Evolutionary conservation across 2,797 vertebrate genomes (phyloP).

Genomic region (Pygocentrus nattereri): DNA sequence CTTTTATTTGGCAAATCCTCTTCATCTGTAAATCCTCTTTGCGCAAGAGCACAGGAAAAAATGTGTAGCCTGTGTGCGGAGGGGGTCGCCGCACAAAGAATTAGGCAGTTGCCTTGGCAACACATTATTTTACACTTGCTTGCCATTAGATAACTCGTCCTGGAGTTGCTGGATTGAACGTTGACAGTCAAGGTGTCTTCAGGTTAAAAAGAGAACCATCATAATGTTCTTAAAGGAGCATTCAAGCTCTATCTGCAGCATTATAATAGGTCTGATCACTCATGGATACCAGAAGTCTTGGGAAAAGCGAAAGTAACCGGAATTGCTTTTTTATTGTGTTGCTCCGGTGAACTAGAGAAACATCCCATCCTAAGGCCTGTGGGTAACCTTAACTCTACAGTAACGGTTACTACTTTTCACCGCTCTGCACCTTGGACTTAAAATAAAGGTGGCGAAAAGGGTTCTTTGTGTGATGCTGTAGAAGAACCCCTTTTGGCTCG

Average conservation of each 20-base stretch:
- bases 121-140: constrained; percentile 68
- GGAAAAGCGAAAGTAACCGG: too few species aligned
- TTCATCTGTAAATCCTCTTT: constrained; percentile 73
- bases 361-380: too few species aligned
- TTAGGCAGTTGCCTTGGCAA: constrained; percentile 79
- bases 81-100: constrained; percentile 67
- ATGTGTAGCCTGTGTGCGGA: constrained; percentile 47
- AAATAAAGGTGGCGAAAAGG: too few species aligned
- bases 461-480: too few species aligned
- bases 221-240: background rate
- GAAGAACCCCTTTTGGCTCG: too few species aligned
- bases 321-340: too few species aligned
- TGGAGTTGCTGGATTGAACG: constrained; percentile 62
- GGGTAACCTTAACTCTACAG: too few species aligned
- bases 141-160: constrained; percentile 62
- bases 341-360: too few species aligned
- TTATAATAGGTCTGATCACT: background rate
- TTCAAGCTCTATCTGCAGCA: background rate
- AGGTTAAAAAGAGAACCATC: constrained; percentile 13
- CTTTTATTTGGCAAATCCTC: constrained; percentile 70
- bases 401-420: too few species aligned
- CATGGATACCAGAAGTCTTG: background rate
- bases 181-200: constrained; percentile 45
- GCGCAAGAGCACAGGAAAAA: constrained; percentile 45
- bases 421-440: too few species aligned